Percentiles rank a stretch among this genome's conserved stretches.
Conservation (phyloP, 2,888 invertebrate genomes). For the Drosophila phalerata region DNA sequence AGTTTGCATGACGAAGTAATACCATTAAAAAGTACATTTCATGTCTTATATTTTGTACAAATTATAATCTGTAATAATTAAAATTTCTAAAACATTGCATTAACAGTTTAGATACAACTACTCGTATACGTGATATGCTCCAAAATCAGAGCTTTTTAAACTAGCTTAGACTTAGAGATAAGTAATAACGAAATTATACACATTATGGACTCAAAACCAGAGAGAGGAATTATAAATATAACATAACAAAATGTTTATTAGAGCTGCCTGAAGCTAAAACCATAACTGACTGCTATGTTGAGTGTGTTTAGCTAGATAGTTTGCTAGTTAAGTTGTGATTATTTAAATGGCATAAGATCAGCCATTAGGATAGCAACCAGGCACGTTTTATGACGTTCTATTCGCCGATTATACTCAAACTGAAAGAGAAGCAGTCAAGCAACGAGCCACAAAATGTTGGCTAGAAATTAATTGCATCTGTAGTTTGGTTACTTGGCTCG, state of each 20-base stretch:
- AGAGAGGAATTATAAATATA: constrained; percentile 5
- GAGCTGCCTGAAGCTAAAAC: constrained; percentile 5
- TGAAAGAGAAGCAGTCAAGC: not conserved
- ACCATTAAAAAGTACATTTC: too few relatives aligned
- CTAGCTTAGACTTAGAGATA: too few relatives aligned
- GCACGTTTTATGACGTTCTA: constrained; percentile 61
- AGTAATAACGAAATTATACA: constrained; percentile 5
- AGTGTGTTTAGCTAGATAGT: constrained; percentile 14
- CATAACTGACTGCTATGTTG: constrained; percentile 2
- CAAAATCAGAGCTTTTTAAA: too few relatives aligned
- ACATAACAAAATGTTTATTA: constrained; percentile 17
- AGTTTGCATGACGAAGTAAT: too few relatives aligned
- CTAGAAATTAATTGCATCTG: constrained; percentile 71
- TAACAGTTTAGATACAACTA: too few relatives aligned
- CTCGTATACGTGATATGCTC: too few relatives aligned
- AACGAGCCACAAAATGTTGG: constrained; percentile 29
- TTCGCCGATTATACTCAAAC: constrained; percentile 30
- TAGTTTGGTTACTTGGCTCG: constrained; percentile 60
- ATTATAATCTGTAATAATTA: too few relatives aligned
- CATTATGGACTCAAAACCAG: not conserved
- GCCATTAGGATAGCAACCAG: constrained; percentile 57
- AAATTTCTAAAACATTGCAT: too few relatives aligned
- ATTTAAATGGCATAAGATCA: constrained; percentile 72
- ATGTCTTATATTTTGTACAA: too few relatives aligned
- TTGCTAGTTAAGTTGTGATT: constrained; percentile 62